These are phyloP conservation scores for Conops quadrifasciatus DNA, from an alignment of 2,888 invertebrate species.

Conservation along the genomic window DNA sequence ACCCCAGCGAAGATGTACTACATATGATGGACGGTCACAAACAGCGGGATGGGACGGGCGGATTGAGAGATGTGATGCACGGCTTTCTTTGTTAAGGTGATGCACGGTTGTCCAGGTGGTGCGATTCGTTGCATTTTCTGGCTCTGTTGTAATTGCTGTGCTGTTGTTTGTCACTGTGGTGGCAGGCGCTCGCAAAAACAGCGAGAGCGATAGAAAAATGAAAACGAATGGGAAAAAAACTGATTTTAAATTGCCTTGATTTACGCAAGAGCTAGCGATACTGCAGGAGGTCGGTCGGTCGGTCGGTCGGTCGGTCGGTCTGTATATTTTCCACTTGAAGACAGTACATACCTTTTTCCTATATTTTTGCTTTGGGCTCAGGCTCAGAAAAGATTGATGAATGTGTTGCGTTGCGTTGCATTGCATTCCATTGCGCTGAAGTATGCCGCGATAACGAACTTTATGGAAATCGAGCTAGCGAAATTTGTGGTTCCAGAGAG, in stretches of 20 bases:
- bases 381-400: slow-evolving; percentile 36
- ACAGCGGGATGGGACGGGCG: slow-evolving; percentile 66
- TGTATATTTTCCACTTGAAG: neutral
- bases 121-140: slow-evolving; percentile 39
- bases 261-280: no score
- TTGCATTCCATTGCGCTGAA: no score
- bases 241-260: slow-evolving; percentile 28
- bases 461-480: no score
- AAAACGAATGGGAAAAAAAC: slow-evolving; percentile 17
- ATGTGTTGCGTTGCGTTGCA: no score
- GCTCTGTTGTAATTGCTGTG: slow-evolving; percentile 22
- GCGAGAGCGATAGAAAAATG: no score
- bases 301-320: neutral
- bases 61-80: slow-evolving; percentile 58
- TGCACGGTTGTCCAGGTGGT: slow-evolving; percentile 39
- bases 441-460: no score
- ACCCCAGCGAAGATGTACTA: slow-evolving; percentile 68
- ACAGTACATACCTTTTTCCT: no score
- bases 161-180: slow-evolving; percentile 26
- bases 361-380: slow-evolving; percentile 19
- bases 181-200: neutral
- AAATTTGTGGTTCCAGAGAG: no score
- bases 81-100: slow-evolving; percentile 29
- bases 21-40: slow-evolving; percentile 74
- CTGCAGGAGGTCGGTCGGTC: neutral